Evolutionary conservation across 2,113 vertebrate species (phyloP), one percentile per base, ranked within the genome.

Genomic region (Paralichthys olivaceus): DNA sequence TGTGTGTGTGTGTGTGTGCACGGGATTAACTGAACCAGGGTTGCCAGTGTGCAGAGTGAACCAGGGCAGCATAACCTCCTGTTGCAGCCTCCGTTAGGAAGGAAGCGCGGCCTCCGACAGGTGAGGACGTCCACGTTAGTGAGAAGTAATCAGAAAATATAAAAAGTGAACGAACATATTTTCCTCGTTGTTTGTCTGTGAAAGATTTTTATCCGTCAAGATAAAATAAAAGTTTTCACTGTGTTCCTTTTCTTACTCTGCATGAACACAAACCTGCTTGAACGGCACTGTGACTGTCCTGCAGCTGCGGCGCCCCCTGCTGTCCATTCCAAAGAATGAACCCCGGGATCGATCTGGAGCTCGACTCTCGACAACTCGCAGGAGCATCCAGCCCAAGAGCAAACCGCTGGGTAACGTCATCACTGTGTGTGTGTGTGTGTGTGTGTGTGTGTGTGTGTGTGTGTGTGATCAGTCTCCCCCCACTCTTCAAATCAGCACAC

Each of bases 1-100:
- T 67, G 22, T 61, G 54, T 51, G 26, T 71, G 11, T 26, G 60
- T 62, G 1, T 34, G 26, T 60, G 51, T 69, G 7, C 15, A n/a
- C 76, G 2, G 62, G 75, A 67, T 84, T 77, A 63, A 55, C 13
- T 84, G 34, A 71, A 86, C 90, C 94, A 99, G 98, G 96, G 98
- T 99, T 81, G 97, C 98, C 29, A 99, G 98, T 7, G 96, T 99
- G 65, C 98, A 99, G 93, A 99, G 98, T 2, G 98, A 99, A 79
- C 98, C 98, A 0, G 98, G 98, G 63, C 97, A 99, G 71, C 98
- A 99, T 91, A 98, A 97, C 87, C 94, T 98, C 51, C 96, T 99
- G 2, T 83, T 97, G 81, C 98, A 99, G 89, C 97, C 97, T 70
- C 97, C 97, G 0, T 85, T 99, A 55, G 98, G 98, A 67, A 93